Percentiles rank a stretch among this genome's conserved stretches.
These are phyloP conservation scores for Dromaius novaehollandiae DNA, from an alignment of 2,113 vertebrate species.

Conservation along the genomic window DNA sequence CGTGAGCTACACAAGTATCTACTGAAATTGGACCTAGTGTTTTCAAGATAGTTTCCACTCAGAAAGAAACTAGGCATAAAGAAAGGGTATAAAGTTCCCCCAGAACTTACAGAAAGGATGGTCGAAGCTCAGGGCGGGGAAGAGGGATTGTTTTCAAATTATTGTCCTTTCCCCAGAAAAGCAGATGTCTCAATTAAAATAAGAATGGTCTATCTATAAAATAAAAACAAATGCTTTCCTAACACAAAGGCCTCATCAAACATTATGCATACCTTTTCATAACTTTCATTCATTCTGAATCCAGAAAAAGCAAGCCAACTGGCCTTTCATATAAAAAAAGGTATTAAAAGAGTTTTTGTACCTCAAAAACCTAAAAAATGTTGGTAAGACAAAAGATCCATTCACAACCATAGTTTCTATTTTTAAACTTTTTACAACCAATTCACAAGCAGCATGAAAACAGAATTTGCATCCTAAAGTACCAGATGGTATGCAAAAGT, in stretches of 20 bases:
- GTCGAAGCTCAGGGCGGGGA: neutral
- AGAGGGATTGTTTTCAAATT: neutral
- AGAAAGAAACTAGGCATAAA: neutral
- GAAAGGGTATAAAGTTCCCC: neutral
- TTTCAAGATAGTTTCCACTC: neutral
- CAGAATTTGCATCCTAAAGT: neutral
- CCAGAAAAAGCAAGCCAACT: neutral
- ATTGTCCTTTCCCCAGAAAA: neutral
- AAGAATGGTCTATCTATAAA: neutral
- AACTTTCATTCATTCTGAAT: neutral
- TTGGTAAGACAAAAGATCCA: neutral
- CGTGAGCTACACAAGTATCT: neutral
- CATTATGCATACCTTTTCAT: neutral
- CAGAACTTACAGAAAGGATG: neutral
- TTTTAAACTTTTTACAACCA: neutral
- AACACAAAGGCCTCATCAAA: neutral
- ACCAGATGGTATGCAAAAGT: neutral
- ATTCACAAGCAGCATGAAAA: neutral
- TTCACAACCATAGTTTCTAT: neutral
- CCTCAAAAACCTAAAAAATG: neutral
- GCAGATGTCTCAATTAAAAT: neutral
- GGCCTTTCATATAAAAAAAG: neutral
- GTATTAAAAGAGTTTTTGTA: neutral
- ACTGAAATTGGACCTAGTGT: neutral
- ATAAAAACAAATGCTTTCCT: neutral